Conservation (phyloP, 2,113 vertebrate genomes). For the Glareola pratincola region DNA sequence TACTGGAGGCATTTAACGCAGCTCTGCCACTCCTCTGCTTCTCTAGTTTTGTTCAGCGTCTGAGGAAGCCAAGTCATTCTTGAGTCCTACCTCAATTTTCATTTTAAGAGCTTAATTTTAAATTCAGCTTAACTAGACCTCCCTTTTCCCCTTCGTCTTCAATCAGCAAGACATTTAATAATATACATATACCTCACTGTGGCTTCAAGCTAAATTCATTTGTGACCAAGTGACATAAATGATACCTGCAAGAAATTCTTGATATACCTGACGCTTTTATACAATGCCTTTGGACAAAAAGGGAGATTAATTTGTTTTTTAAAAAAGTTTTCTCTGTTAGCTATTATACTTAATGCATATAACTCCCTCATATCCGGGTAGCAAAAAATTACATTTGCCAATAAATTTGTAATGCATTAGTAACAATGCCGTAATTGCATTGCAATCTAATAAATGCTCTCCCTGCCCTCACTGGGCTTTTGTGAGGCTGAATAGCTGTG, state of each 20-base stretch:
- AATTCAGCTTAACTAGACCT: not conserved
- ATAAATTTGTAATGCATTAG: not conserved
- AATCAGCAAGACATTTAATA: not conserved
- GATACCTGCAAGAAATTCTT: not conserved
- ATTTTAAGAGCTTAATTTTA: not conserved
- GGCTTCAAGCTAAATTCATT: not conserved
- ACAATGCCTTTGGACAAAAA: not conserved
- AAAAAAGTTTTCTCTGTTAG: not conserved
- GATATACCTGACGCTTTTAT: not conserved
- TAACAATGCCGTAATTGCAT: not conserved
- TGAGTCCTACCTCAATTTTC: not conserved
- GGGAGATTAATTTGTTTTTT: not conserved
- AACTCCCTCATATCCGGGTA: not conserved
- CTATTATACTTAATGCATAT: not conserved
- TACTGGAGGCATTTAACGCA: not conserved
- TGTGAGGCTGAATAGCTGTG: slow-evolving; percentile 28
- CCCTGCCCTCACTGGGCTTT: not conserved
- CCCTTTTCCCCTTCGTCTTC: not conserved
- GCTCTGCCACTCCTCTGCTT: not conserved
- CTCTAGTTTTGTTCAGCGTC: not conserved
- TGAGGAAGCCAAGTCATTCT: not conserved
- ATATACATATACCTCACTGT: not conserved
- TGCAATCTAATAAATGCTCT: slow-evolving; percentile 20
- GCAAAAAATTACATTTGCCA: not conserved
- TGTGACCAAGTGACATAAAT: not conserved